Evolutionary conservation across 2,797 vertebrate genomes (phyloP).

Genomic region (Decapterus maruadsi): DNA sequence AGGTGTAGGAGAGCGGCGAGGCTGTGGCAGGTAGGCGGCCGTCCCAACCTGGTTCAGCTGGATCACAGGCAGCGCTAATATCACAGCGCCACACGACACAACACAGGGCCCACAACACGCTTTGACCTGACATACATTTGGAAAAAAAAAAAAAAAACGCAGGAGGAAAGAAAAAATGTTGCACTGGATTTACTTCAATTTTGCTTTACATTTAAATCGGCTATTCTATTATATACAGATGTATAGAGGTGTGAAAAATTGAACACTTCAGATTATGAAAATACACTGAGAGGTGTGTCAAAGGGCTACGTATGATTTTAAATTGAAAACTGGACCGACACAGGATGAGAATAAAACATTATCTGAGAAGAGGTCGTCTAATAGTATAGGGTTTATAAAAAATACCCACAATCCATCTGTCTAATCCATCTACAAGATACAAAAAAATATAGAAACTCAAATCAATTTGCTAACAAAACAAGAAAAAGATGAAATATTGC

Average conservation of each 20-base stretch:
- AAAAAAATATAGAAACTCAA: neutral
- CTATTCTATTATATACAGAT: neutral
- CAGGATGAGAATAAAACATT: neutral
- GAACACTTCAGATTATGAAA: neutral
- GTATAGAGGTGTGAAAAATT: neutral
- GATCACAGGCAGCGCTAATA: slow-evolving; percentile 35
- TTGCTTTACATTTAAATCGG: neutral
- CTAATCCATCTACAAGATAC: neutral
- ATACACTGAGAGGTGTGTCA: neutral
- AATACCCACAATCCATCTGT: neutral
- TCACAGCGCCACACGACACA: neutral
- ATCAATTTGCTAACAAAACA: neutral
- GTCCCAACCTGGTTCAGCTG: slow-evolving; percentile 23
- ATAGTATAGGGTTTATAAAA: neutral
- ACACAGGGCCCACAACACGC: neutral
- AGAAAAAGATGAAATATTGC: neutral
- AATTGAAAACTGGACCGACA: neutral
- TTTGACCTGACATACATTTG: slow-evolving; percentile 7
- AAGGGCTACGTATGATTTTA: neutral
- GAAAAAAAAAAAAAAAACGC: neutral
- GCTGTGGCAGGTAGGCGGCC: slow-evolving; percentile 43
- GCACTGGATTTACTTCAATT: neutral
- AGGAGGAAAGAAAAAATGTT: neutral
- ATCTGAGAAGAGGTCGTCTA: neutral
- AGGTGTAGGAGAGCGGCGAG: slow-evolving; percentile 51